These are phyloP conservation scores for Agonum fuliginosum DNA, from an alignment of 2,888 invertebrate species.

Conservation along the genomic window DNA sequence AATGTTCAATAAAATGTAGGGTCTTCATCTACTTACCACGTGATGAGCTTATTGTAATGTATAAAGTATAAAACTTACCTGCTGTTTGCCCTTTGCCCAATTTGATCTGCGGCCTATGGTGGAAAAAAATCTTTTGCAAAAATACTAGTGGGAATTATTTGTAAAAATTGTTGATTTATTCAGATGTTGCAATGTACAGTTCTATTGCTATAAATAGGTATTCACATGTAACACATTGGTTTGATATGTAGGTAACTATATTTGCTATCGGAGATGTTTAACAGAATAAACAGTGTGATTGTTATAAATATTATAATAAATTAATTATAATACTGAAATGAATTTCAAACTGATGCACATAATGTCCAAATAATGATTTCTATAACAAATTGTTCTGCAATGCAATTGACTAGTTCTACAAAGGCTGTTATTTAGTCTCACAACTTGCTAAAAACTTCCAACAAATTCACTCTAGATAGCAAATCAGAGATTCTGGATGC, in stretches of 20 bases:
- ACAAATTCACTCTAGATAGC: constrained; percentile 36
- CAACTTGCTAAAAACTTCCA: constrained; percentile 44
- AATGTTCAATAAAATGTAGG: too few relatives aligned
- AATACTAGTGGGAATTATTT: constrained; percentile 36
- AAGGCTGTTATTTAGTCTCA: constrained; percentile 39
- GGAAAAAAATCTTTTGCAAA: too few relatives aligned
- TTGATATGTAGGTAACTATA: constrained; percentile 68
- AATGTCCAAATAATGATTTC: constrained; percentile 25
- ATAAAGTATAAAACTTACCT: too few relatives aligned
- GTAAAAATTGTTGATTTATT: constrained; percentile 55
- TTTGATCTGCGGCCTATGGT: too few relatives aligned
- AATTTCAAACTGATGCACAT: constrained; percentile 43
- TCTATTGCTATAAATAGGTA: constrained; percentile 59
- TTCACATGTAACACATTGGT: constrained; percentile 63
- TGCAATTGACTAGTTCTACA: constrained; percentile 56
- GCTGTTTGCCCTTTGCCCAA: too few relatives aligned
- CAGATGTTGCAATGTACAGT: constrained; percentile 55
- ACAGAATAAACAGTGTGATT: constrained; percentile 31
- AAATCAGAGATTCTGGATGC: constrained; percentile 38
- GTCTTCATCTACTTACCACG: too few relatives aligned
- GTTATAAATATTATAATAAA: constrained; percentile 58
- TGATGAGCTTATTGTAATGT: too few relatives aligned
- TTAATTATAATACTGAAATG: constrained; percentile 59
- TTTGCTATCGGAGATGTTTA: constrained; percentile 65
- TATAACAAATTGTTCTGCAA: constrained; percentile 48